Base-by-base conservation (phyloP, 1,140 invertebrate genomes). In the Apis florea region DNA sequence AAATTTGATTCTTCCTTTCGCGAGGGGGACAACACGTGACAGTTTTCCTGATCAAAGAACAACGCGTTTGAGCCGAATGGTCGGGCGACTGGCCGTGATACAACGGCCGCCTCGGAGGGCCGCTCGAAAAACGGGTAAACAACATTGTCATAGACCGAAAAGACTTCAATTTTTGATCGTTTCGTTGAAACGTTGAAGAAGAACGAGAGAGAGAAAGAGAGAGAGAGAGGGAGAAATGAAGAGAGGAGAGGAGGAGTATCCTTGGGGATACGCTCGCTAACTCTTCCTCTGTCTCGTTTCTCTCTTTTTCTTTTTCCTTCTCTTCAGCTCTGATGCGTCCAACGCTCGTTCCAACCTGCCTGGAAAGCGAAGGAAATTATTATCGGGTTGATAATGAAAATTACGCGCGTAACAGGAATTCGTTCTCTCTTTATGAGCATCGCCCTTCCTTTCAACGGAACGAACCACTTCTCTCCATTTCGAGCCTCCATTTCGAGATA, bases 11-110 rank as follows among this genome's bases (percentile, higher is more conserved):
- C 72, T 51, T 75, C 63, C 63, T 75, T 75, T 75, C 71, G 71
- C 63, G 61, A 68, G 17, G n/a, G 63, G 71, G 56, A 75, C 53
- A 75, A 81, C 71, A 21, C 79, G 71, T 75, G 79, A 81, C 79
- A 81, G 79, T 81, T 81, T 81, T 81, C 79, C 56, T 53, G 72
- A 81, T 75, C 79, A 81, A 81, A 81, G 79, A 81, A 75, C 79
- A 68, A 49, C 47, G 71, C 71, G 40, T 80, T 74, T 56, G 51
- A 66, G 53, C 24, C 26, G 54, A 75, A 75, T 17, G 63, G 49
- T 13, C 40, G 70, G 31, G n/a, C 58, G 59, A 54, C 69, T 54
- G 47, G 58, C 59, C n/a, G 63, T 58, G 79, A 80, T 80, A 80
- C 79, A 80, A 56, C 71, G 49, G 31, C 31, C 31, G 31, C 31